Evolutionary conservation across 2,797 vertebrate genomes (phyloP).

Genomic region (Neomorphus geoffroyi): DNA sequence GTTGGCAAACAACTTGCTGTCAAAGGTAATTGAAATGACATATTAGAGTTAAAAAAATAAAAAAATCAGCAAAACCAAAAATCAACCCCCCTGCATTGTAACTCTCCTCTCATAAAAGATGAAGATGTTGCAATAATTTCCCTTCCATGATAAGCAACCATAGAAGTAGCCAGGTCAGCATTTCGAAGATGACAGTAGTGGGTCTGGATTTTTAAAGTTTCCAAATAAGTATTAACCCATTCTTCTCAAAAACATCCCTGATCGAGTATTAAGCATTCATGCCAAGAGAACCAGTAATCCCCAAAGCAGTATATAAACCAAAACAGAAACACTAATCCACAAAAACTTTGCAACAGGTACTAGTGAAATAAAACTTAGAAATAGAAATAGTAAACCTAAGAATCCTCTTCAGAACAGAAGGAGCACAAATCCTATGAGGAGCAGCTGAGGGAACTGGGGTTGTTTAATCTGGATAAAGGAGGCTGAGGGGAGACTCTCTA

Average conservation of each 20-base stretch:
- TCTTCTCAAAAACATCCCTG: background rate
- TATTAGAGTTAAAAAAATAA: background rate
- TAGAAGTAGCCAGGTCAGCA: background rate
- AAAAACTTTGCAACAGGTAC: background rate
- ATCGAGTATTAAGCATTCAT: background rate
- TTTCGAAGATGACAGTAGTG: background rate
- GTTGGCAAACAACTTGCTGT: background rate
- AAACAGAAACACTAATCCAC: background rate
- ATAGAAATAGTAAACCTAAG: background rate
- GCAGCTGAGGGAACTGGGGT: too few species aligned
- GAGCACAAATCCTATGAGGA: too few species aligned
- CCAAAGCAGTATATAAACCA: background rate
- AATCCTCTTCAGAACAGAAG: background rate
- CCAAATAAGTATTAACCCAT: background rate
- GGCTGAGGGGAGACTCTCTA: too few species aligned
- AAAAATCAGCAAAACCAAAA: background rate
- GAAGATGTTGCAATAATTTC: background rate
- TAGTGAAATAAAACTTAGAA: background rate
- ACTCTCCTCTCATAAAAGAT: background rate
- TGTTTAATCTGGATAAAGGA: too few species aligned
- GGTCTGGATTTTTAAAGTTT: background rate
- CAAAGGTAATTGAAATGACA: background rate
- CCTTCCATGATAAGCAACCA: background rate
- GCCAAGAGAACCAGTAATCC: background rate
- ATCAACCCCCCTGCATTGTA: background rate